Conservation (phyloP, 2,888 invertebrate genomes). For the Drosophila peninsularis region DNA sequence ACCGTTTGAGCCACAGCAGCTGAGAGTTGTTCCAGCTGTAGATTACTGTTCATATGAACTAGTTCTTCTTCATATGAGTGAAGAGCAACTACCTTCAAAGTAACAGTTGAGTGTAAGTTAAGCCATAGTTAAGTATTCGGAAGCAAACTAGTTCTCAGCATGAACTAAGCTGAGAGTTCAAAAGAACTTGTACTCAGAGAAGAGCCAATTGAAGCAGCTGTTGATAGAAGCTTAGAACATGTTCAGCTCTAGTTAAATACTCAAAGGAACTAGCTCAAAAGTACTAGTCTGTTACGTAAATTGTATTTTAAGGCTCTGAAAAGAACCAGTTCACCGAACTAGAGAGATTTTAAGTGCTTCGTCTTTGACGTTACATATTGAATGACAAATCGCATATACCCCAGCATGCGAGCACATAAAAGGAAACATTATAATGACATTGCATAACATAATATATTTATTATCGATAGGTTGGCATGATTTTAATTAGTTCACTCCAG, state of each 20-base stretch:
- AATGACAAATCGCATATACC: neutral
- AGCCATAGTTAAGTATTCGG: neutral
- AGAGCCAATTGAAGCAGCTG: too few species aligned
- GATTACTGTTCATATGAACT: neutral
- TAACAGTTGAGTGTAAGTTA: neutral
- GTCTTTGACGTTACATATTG: neutral
- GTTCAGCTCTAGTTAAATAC: neutral
- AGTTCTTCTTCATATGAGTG: neutral
- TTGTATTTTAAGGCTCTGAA: too few species aligned
- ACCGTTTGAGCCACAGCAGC: neutral
- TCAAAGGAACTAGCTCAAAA: neutral
- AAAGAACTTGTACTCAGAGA: neutral
- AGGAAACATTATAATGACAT: neutral
- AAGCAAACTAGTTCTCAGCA: neutral
- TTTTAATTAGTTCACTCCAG: slow-evolving; percentile 3
- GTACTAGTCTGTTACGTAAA: too few species aligned
- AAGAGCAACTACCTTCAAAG: neutral
- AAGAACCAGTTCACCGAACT: neutral
- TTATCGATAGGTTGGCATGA: slow-evolving; percentile 5
- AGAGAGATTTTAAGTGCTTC: too few species aligned
- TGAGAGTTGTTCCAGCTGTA: neutral
- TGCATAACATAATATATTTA: slow-evolving; percentile 8
- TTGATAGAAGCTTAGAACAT: too few species aligned
- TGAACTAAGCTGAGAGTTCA: neutral
- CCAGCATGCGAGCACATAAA: neutral